phyloP scores from a whole-genome alignment of 2,797 vertebrate genomes.

The Chanos chanos region DNA sequence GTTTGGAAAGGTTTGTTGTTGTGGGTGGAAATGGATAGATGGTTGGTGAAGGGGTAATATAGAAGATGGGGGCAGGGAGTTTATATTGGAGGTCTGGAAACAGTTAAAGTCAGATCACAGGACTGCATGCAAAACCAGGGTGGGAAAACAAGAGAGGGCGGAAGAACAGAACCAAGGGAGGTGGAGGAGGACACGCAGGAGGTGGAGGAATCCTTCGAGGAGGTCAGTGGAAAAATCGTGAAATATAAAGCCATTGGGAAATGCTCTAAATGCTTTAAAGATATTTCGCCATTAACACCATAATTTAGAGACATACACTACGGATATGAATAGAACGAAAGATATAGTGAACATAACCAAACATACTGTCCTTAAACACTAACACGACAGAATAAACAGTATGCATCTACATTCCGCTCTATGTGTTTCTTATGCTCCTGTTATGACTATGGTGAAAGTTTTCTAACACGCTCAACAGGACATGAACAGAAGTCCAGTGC shows the following conservation, averaged over 20 bases:
- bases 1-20: conserved; percentile 49
- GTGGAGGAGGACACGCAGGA: conserved; percentile 58
- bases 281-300: background rate
- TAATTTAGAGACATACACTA: conserved; percentile 23
- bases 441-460: no score
- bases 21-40: conserved; percentile 54
- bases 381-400: no score
- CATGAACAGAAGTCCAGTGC: no score
- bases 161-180: conserved; percentile 54
- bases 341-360: no score
- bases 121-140: conserved; percentile 44
- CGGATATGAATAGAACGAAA: background rate
- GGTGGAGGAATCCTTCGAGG: conserved; percentile 39
- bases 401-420: no score
- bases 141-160: conserved; percentile 53
- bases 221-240: conserved; percentile 57
- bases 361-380: no score
- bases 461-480: no score
- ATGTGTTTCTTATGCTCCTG: no score
- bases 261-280: conserved; percentile 15
- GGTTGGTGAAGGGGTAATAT: background rate
- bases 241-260: conserved; percentile 24
- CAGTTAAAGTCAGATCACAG: conserved; percentile 73
- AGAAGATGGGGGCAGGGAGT: conserved; percentile 41
- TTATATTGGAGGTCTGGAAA: conserved; percentile 69